A percentile compares a stretch with the other conserved stretches of the same genome.
Evolutionary conservation across 2,888 invertebrate species (phyloP).

Genomic region (Troides oblongomaculatus): DNA sequence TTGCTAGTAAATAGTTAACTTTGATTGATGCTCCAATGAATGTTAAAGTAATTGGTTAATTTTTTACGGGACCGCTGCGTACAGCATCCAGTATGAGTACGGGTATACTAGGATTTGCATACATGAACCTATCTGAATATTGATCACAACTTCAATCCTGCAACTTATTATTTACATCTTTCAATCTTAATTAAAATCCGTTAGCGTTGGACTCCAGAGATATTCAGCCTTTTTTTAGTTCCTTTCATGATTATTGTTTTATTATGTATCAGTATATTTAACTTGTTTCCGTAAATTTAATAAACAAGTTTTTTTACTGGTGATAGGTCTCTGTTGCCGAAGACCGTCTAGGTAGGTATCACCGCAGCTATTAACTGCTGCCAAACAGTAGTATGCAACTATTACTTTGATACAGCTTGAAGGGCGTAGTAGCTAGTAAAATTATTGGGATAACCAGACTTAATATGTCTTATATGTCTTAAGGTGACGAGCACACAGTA

Average conservation of each 20-base stretch:
- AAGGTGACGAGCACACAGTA: too few relatives aligned
- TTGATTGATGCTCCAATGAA: neutral
- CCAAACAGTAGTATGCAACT: too few relatives aligned
- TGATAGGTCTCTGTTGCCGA: too few relatives aligned
- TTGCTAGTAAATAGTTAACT: neutral
- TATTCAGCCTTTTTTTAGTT: neutral
- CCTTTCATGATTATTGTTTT: neutral
- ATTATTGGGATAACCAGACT: too few relatives aligned
- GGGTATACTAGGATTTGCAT: slow-evolving; percentile 40
- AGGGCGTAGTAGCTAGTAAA: too few relatives aligned
- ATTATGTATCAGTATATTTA: neutral
- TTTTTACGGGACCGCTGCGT: neutral
- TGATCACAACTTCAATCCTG: slow-evolving; percentile 46
- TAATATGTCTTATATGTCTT: too few relatives aligned
- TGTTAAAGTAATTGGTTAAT: slow-evolving; percentile 3
- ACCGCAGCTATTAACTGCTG: too few relatives aligned
- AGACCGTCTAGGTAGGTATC: too few relatives aligned
- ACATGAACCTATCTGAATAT: slow-evolving; percentile 52
- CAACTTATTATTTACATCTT: slow-evolving; percentile 47
- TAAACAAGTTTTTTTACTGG: too few relatives aligned
- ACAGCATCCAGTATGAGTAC: neutral
- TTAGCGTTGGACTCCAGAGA: slow-evolving; percentile 1
- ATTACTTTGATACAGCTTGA: too few relatives aligned
- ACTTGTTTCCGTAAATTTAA: neutral
- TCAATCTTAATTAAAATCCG: slow-evolving; percentile 62